phyloP scores from a whole-genome alignment of 2,888 invertebrate species.

The Meandrusa payeni region DNA sequence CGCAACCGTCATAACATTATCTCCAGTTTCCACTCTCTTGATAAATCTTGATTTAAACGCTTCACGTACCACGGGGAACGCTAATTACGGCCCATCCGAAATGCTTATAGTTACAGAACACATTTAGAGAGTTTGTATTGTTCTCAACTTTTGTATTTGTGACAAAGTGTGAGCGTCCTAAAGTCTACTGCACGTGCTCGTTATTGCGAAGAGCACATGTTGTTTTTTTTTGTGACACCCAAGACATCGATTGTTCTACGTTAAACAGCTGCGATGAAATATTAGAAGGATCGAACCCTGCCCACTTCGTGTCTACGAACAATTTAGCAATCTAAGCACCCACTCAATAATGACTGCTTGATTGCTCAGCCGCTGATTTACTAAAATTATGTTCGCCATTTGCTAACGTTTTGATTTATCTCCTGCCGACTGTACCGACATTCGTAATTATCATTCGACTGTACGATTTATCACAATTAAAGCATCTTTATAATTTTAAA shows the following conservation, averaged over 20 bases:
- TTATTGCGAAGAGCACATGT: constrained; percentile 56
- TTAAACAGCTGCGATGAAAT: constrained; percentile 63
- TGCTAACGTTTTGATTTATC: constrained; percentile 66
- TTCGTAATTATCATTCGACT: constrained; percentile 53
- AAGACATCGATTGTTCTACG: constrained; percentile 60
- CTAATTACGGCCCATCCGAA: constrained; percentile 43
- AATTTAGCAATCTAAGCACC: constrained; percentile 64
- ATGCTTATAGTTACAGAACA: constrained; percentile 6
- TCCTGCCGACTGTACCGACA: constrained; percentile 40
- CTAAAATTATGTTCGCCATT: constrained; percentile 58
- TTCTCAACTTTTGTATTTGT: constrained; percentile 28
- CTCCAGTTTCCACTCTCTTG: constrained; percentile 37
- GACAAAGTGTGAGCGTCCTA: constrained; percentile 38
- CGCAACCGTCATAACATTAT: constrained; percentile 33
- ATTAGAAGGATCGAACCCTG: constrained; percentile 46
- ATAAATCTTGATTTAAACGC: constrained; percentile 55
- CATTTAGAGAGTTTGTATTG: constrained; percentile 18
- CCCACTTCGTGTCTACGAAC: constrained; percentile 44
- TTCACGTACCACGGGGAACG: constrained; percentile 42
- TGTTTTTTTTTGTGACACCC: constrained; percentile 55
- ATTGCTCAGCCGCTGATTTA: constrained; percentile 67
- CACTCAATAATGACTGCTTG: constrained; percentile 62
- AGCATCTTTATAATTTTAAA: constrained; percentile 24
- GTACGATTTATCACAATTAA: constrained; percentile 66
- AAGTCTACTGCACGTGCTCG: constrained; percentile 56